These are phyloP conservation scores for Cynocephalus volans DNA, from an alignment of 2,113 vertebrate genomes.

Conservation along the genomic window DNA sequence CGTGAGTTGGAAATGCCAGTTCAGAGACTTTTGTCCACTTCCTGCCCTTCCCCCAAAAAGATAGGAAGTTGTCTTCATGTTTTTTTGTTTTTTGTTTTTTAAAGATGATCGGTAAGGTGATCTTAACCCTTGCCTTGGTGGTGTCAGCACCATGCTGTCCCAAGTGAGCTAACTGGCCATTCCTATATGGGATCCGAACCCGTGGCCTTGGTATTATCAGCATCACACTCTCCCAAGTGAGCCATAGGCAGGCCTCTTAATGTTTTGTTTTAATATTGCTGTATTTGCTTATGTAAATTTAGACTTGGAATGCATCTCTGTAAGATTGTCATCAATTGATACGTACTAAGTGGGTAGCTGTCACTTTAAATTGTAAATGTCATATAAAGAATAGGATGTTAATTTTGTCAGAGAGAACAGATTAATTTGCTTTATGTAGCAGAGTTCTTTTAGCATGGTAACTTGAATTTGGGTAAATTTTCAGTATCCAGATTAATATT, in stretches of 20 bases:
- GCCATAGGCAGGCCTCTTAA: not conserved
- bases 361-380: conserved; percentile 24
- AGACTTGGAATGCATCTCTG: not conserved
- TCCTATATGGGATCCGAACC: too few relatives aligned
- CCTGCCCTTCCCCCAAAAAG: not conserved
- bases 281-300: not conserved
- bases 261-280: conserved; percentile 27
- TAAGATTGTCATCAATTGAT: not conserved
- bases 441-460: not conserved
- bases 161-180: too few relatives aligned
- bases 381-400: conserved; percentile 21
- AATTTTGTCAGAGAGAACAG: conserved; percentile 16
- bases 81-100: too few relatives aligned
- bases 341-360: not conserved
- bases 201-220: too few relatives aligned
- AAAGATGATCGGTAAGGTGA: not conserved
- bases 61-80: not conserved
- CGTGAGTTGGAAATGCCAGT: not conserved
- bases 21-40: not conserved
- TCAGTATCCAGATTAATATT: conserved; percentile 55
- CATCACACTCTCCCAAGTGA: too few relatives aligned
- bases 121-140: too few relatives aligned
- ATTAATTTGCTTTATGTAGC: not conserved
- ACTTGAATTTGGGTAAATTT: conserved; percentile 41
- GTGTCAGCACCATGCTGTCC: too few relatives aligned